phyloP scores from a whole-genome alignment of 2,888 invertebrate species.

The Amaurobius ferox region DNA sequence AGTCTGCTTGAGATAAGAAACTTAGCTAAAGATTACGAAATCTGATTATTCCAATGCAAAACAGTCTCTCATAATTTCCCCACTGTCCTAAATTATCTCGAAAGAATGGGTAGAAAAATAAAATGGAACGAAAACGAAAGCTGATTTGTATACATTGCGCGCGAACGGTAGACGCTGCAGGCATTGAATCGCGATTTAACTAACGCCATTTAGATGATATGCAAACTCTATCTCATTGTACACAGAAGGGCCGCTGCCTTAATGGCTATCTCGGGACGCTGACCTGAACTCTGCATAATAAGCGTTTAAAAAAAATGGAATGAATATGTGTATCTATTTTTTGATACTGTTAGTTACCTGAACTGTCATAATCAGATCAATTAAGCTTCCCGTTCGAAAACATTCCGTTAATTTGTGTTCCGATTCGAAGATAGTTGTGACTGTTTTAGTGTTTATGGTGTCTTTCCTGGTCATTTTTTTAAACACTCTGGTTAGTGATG shows the following conservation, averaged over 20 bases:
- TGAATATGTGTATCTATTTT: constrained; percentile 2
- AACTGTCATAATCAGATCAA: background rate
- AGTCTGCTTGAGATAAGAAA: background rate
- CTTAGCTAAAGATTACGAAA: background rate
- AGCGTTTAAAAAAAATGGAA: background rate
- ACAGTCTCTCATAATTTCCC: background rate
- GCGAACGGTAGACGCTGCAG: background rate
- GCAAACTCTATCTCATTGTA: no score
- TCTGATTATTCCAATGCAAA: background rate
- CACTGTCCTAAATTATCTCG: background rate
- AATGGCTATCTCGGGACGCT: background rate
- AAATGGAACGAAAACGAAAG: background rate
- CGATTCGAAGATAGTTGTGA: no score
- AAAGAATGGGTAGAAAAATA: background rate
- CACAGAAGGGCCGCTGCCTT: no score
- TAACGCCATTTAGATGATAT: no score
- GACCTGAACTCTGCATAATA: background rate
- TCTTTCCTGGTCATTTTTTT: no score
- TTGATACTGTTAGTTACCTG: background rate
- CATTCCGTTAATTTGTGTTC: no score
- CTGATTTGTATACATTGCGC: background rate
- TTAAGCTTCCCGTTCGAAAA: background rate
- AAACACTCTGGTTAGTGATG: no score
- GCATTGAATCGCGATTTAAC: background rate
- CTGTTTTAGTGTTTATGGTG: no score